A percentile compares a stretch with the other conserved stretches of the same genome.
These are phyloP conservation scores for Nyctereutes procyonoides DNA, from an alignment of 2,113 vertebrate genomes.

Conservation along the genomic window DNA sequence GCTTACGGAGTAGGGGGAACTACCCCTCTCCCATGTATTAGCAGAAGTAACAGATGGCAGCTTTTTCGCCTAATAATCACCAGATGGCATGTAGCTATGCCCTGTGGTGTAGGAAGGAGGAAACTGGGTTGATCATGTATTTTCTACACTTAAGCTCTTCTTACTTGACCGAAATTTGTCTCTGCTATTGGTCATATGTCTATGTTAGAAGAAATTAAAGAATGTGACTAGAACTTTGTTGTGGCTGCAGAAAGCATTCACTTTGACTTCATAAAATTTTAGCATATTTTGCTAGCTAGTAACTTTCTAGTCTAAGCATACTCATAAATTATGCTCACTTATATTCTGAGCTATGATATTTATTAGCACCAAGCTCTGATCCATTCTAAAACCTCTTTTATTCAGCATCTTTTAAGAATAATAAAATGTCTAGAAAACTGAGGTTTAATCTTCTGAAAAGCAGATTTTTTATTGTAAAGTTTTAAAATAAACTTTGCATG, in stretches of 20 bases:
- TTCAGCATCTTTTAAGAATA: not conserved
- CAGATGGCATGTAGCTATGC: slow-evolving; percentile 70
- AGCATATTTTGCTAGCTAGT: not conserved
- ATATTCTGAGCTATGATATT: not conserved
- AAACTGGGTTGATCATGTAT: slow-evolving; percentile 68
- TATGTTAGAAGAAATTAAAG: not conserved
- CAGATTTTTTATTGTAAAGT: slow-evolving; percentile 7
- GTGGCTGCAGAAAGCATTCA: not conserved
- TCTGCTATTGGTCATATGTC: not conserved
- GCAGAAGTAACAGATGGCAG: slow-evolving; percentile 69
- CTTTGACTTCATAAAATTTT: not conserved
- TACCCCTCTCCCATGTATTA: not conserved
- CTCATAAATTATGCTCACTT: not conserved
- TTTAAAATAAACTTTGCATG: not conserved
- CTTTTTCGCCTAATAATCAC: slow-evolving; percentile 47
- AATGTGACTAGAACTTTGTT: not conserved
- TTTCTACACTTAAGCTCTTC: slow-evolving; percentile 63
- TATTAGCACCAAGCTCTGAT: not conserved
- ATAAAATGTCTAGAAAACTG: not conserved
- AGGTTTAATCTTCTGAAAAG: not conserved
- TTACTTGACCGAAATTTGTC: slow-evolving; percentile 39
- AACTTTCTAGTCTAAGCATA: not conserved
- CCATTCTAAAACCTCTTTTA: not conserved
- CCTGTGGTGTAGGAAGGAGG: slow-evolving; percentile 53
- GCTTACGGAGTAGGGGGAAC: not conserved